phyloP scores from a whole-genome alignment of 2,888 invertebrate species.

The Salticus scenicus region DNA sequence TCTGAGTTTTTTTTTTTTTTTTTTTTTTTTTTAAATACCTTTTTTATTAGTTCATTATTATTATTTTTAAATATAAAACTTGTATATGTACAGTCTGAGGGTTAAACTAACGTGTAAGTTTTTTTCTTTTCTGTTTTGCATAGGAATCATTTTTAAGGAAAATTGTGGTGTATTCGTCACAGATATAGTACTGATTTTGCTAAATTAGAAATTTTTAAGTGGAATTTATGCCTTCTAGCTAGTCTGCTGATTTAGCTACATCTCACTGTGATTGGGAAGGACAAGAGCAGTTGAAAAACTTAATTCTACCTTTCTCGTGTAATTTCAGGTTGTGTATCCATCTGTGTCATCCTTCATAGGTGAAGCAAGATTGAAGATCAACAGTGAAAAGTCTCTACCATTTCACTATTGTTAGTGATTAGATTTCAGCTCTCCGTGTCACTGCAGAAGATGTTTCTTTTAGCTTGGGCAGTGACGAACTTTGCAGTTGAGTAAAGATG shows the following conservation, averaged over 20 bases:
- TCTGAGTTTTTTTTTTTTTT: no score
- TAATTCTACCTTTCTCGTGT: slow-evolving; percentile 70
- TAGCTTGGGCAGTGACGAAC: slow-evolving; percentile 55
- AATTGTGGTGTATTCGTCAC: slow-evolving; percentile 50
- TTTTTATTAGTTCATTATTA: no score
- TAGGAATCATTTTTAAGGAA: background rate
- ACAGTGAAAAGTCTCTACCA: slow-evolving; percentile 31
- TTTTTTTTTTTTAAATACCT: no score
- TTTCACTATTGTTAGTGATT: slow-evolving; percentile 70
- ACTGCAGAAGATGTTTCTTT: slow-evolving; percentile 64
- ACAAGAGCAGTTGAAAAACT: slow-evolving; percentile 69
- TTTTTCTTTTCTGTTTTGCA: background rate
- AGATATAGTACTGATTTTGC: slow-evolving; percentile 50
- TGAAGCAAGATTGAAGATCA: slow-evolving; percentile 66
- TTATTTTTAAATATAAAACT: no score
- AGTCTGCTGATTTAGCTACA: slow-evolving; percentile 70
- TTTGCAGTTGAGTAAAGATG: slow-evolving; percentile 46
- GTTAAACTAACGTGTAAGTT: slow-evolving; percentile 33
- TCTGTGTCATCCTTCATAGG: slow-evolving; percentile 60
- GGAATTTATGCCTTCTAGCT: slow-evolving; percentile 62
- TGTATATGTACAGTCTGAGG: slow-evolving; percentile 20
- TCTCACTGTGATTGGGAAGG: slow-evolving; percentile 62
- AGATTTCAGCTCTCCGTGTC: slow-evolving; percentile 66
- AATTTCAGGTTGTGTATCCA: slow-evolving; percentile 68
- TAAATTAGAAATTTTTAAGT: slow-evolving; percentile 37